phyloP scores from a whole-genome alignment of 2,113 vertebrate species.

The Varanus salvator region DNA sequence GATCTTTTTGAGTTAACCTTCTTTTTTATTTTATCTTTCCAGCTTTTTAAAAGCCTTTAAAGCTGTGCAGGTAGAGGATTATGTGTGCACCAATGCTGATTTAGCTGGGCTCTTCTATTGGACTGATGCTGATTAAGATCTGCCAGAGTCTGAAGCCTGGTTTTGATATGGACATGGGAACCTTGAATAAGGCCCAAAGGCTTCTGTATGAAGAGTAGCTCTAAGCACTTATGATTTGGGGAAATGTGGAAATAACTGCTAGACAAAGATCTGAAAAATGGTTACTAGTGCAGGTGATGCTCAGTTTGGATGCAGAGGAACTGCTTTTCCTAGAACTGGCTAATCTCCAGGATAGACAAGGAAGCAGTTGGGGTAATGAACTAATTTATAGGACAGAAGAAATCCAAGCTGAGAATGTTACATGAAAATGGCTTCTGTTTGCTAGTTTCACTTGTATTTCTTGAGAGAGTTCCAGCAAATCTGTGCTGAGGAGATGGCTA shows the following conservation, averaged over 20 bases:
- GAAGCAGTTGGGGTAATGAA: neutral
- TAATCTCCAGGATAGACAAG: neutral
- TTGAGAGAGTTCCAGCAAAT: neutral
- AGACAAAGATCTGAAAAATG: no score
- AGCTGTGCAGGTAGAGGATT: neutral
- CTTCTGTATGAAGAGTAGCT: neutral
- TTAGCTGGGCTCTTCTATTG: neutral
- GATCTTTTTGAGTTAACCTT: neutral
- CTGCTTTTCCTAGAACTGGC: neutral
- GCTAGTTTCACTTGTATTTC: neutral
- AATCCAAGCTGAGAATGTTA: neutral
- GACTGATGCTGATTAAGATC: no score
- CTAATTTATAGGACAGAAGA: neutral
- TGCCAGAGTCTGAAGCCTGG: no score
- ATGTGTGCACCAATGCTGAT: neutral
- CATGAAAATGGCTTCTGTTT: neutral
- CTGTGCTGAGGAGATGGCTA: neutral
- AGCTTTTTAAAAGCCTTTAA: neutral
- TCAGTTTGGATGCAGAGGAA: neutral
- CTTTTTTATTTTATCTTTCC: no score
- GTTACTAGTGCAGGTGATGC: neutral
- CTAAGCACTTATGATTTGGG: neutral
- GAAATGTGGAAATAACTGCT: neutral
- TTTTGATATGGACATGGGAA: neutral
- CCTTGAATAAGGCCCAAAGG: neutral